A percentile compares a stretch with the other conserved stretches of the same genome.
These are phyloP conservation scores for Lytechinus variegatus DNA, from an alignment of 35 echinoderm and acorn worm genomes.

Conservation along the genomic window DNA sequence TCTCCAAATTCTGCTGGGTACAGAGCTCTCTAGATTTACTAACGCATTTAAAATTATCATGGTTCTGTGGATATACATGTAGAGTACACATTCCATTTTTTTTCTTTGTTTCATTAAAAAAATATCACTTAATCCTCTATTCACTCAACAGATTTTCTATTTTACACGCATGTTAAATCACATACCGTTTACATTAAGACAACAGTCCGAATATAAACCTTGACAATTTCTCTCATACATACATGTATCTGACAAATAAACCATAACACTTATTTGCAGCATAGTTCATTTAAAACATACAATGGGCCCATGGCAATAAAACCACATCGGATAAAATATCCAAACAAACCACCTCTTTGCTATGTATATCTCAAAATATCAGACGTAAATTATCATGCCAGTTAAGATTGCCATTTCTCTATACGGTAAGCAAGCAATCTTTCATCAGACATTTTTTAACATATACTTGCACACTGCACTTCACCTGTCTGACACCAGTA, in stretches of 20 bases:
- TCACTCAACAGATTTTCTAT: neutral
- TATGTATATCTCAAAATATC: too few relatives aligned
- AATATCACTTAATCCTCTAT: neutral
- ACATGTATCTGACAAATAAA: neutral
- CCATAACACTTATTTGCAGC: neutral
- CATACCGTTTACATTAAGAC: neutral
- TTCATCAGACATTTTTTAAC: too few relatives aligned
- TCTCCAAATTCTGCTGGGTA: neutral
- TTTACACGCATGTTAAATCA: neutral
- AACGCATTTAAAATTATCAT: neutral
- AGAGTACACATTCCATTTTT: neutral
- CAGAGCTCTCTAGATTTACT: neutral
- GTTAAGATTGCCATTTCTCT: too few relatives aligned
- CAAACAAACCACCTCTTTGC: too few relatives aligned
- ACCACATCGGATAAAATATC: neutral
- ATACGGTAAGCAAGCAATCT: too few relatives aligned
- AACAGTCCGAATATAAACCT: neutral
- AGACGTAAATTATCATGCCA: too few relatives aligned
- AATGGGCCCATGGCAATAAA: neutral
- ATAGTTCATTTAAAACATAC: neutral
- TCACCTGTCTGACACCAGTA: too few relatives aligned
- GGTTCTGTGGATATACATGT: neutral
- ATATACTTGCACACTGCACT: too few relatives aligned
- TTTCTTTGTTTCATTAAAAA: neutral
- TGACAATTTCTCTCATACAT: neutral